A percentile compares a stretch with the other conserved stretches of the same genome.
phyloP scores from a whole-genome alignment of 1,140 invertebrate genomes.

The Calycopis cecrops region DNA sequence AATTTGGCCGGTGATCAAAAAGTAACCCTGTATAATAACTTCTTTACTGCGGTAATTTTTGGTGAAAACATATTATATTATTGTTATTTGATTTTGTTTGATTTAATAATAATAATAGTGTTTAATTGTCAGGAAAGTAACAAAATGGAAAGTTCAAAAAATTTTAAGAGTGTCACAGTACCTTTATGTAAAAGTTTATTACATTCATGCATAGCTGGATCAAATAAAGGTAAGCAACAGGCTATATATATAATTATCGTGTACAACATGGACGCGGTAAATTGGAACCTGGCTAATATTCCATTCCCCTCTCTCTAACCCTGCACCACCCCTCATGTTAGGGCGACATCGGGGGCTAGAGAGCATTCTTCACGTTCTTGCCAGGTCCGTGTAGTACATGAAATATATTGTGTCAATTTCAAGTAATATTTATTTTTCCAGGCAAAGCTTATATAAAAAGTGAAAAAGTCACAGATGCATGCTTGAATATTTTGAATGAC shows the following conservation, averaged over 20 bases:
- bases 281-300: too few species aligned
- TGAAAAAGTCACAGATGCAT: slow-evolving; percentile 49
- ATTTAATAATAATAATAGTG: background rate
- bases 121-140: slow-evolving; percentile 51
- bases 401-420: slow-evolving; percentile 2
- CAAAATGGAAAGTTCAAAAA: slow-evolving; percentile 60
- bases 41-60: background rate
- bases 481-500: slow-evolving; percentile 50
- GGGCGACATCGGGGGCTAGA: too few species aligned
- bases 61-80: background rate
- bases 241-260: too few species aligned
- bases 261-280: too few species aligned
- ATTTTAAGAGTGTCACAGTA: slow-evolving; percentile 39
- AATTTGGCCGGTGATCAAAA: too few species aligned
- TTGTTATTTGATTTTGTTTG: background rate
- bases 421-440: slow-evolving; percentile 26
- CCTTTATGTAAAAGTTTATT: slow-evolving; percentile 51
- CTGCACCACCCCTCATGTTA: too few species aligned
- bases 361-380: too few species aligned
- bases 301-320: too few species aligned
- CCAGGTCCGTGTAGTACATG: too few species aligned
- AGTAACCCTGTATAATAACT: too few species aligned
- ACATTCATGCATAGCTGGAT: slow-evolving; percentile 51
- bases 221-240: slow-evolving; percentile 53
- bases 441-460: slow-evolving; percentile 54